phyloP scores from a whole-genome alignment of 1,140 invertebrate genomes.

The Mamestra configurata region DNA sequence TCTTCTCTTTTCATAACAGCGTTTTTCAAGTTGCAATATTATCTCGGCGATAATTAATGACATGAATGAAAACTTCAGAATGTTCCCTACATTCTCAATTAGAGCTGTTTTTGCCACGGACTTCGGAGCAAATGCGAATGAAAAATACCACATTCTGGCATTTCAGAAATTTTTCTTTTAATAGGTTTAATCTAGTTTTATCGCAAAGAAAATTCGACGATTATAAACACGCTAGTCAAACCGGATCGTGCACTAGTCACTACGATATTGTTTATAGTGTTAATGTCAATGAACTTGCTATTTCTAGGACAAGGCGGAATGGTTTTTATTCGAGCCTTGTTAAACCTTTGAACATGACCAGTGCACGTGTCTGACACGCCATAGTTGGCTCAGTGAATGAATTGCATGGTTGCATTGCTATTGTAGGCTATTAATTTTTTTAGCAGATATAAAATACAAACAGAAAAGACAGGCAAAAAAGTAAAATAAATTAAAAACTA shows the following conservation, averaged over 20 bases:
- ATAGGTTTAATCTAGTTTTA: slow-evolving; percentile 13
- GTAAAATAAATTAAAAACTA: too few species aligned
- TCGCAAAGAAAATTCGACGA: not conserved
- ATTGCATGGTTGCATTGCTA: not conserved
- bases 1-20: too few species aligned
- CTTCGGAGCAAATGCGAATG: too few species aligned
- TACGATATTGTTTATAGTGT: not conserved
- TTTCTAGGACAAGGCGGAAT: slow-evolving; percentile 21
- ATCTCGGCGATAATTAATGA: too few species aligned
- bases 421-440: too few species aligned
- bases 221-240: slow-evolving; percentile 21
- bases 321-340: slow-evolving; percentile 22
- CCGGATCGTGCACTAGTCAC: not conserved
- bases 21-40: too few species aligned
- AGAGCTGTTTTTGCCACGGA: too few species aligned
- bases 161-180: not conserved
- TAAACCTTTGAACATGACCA: slow-evolving; percentile 35
- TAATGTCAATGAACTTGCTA: slow-evolving; percentile 10
- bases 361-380: not conserved
- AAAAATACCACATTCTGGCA: too few species aligned
- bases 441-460: too few species aligned
- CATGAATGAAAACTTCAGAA: too few species aligned
- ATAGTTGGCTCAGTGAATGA: not conserved
- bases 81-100: too few species aligned
- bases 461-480: too few species aligned